Base-by-base conservation (phyloP, 2,888 invertebrate genomes). In the Bhutanitis thaidina region DNA sequence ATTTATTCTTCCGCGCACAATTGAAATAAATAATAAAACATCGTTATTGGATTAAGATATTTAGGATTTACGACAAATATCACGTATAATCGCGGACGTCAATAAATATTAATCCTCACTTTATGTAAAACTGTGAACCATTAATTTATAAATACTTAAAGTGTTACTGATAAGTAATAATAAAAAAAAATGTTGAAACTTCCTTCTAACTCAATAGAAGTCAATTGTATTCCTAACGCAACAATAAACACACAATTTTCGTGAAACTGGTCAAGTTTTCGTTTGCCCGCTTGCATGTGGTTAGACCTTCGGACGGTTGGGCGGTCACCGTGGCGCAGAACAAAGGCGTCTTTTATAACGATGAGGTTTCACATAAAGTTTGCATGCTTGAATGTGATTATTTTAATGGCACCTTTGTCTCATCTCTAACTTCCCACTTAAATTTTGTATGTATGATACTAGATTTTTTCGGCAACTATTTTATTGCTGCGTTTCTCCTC, bases 381-480 rank as follows among this genome's bases (percentile, higher is more conserved):
- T 67, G 54, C 57, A 80, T 76, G 86, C 80, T 62, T 71, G 69
- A 66, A 43, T 76, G 64, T 76, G 65, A 81, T 64, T 53, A 62
- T 84, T 86, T 84, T 87, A 86, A 86, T 80, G 82, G 69, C 62
- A 57, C 58, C 56, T 54, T 59, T 65, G 61, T 62, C 54, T 50
- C 32, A 9, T 30, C 40, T 14, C 40, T 12, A 20, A 20, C n/a
- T 1, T 32, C 29, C 43, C 27, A 9, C 1, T 27, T 1, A 27
- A 27, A 27, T 3, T 20, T 20, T 20, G 20, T 20, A 20, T 20
- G 20, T 20, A 20, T 5, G 3, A 20, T 20, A 3, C 3, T 20
- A 20, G 20, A 5, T 20, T 20, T 20, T 5, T 3, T 5, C 20
- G 3, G 20, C 20, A 20, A 20, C 20, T 20, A 20, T 20, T 20